Evolutionary conservation across 2,797 vertebrate genomes (phyloP).

Genomic region (Rhadinocentrus ornatus): DNA sequence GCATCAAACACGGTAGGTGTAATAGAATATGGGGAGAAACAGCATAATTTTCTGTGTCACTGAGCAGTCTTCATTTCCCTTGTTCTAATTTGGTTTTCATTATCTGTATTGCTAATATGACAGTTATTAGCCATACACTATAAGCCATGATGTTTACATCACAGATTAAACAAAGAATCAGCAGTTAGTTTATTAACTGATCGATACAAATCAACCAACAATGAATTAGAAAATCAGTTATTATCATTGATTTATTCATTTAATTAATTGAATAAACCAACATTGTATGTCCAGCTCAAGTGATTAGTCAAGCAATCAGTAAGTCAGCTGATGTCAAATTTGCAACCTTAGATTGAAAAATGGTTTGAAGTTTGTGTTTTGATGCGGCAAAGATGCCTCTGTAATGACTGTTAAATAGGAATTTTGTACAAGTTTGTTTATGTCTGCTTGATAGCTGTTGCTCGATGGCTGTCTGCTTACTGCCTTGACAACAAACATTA

Average conservation of each 20-base stretch:
- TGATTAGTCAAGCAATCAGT: not conserved
- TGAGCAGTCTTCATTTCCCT: conserved; percentile 11
- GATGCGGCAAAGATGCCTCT: not conserved
- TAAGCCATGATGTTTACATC: conserved; percentile 2
- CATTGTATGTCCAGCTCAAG: not conserved
- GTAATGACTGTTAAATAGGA: not conserved
- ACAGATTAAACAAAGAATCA: conserved; percentile 5
- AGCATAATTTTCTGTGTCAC: not conserved
- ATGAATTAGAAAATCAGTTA: not conserved
- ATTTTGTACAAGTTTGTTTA: not conserved
- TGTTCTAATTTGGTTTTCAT: conserved; percentile 14
- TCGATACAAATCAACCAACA: not conserved
- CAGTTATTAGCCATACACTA: conserved; percentile 11
- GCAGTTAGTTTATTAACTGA: conserved; percentile 14
- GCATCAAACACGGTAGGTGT: not conserved
- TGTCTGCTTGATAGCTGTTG: not conserved
- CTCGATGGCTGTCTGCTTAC: not conserved
- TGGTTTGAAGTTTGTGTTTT: not conserved
- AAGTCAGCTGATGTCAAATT: not conserved
- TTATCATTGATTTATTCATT: not conserved
- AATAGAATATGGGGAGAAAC: not conserved
- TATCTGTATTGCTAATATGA: conserved; percentile 8
- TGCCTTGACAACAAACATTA: not conserved
- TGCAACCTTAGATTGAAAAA: not conserved
- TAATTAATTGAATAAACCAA: not conserved